Evolutionary conservation across 2,797 vertebrate genomes (phyloP).

Genomic region (Cheirogaleus major): DNA sequence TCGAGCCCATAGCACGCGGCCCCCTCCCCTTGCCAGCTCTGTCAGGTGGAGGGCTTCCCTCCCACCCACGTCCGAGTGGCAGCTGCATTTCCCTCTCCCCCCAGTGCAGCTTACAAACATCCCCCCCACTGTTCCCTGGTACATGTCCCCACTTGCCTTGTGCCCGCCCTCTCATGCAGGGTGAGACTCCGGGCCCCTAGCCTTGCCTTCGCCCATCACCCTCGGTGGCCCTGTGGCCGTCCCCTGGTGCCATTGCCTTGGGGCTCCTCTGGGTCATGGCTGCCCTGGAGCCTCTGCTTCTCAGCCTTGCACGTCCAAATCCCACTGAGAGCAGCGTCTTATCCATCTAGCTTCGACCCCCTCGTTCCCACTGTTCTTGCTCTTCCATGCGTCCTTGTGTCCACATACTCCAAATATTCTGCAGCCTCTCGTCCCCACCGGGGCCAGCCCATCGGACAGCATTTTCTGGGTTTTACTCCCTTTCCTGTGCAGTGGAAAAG

Average conservation of each 20-base stretch:
- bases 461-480: background rate
- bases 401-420: background rate
- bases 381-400: background rate
- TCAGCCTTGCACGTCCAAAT: background rate
- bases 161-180: background rate
- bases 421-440: rapidly evolving
- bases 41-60: background rate
- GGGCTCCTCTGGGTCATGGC: background rate
- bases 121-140: too few species aligned
- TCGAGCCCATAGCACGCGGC: background rate
- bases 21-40: background rate
- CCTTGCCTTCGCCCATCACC: background rate
- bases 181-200: background rate
- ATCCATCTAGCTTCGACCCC: rapidly evolving
- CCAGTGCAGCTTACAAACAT: background rate
- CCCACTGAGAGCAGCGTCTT: background rate
- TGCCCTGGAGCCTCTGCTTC: background rate
- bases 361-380: background rate
- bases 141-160: background rate
- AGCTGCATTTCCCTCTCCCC: background rate
- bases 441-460: background rate
- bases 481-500: background rate
- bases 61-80: background rate
- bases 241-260: background rate
- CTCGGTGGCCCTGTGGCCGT: rapidly evolving